Conservation (phyloP, 1,140 invertebrate genomes). For the Plutomurus gul region DNA sequence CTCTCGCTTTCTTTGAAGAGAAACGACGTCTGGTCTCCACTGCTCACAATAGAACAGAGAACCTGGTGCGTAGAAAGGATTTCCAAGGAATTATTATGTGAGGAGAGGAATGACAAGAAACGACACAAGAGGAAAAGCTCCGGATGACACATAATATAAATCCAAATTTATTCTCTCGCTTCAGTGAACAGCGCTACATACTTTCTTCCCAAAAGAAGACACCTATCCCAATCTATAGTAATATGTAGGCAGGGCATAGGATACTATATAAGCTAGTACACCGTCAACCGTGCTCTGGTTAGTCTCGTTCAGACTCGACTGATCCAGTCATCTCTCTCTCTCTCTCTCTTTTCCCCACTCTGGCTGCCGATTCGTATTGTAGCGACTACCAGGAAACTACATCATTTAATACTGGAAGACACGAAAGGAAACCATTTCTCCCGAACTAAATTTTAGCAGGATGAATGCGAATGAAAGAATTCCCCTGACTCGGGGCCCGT, state of each 20-base stretch:
- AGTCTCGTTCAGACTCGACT: too few species aligned
- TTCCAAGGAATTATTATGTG: constrained; percentile 20
- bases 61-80: background rate
- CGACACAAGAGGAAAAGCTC: constrained; percentile 4
- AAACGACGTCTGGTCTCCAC: too few species aligned
- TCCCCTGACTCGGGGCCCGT: background rate
- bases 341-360: background rate
- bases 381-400: too few species aligned
- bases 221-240: too few species aligned
- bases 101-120: constrained; percentile 11
- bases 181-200: background rate
- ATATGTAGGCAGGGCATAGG: too few species aligned
- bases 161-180: constrained; percentile 27
- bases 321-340: background rate
- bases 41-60: background rate
- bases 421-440: constrained; percentile 19
- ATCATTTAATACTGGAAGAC: background rate
- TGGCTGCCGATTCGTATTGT: background rate
- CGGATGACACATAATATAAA: constrained; percentile 31
- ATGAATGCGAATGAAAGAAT: background rate
- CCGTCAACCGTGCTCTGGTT: too few species aligned
- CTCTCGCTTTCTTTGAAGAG: background rate
- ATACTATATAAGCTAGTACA: too few species aligned
- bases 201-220: too few species aligned
- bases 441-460: constrained; percentile 12